Conservation (phyloP, 2,797 vertebrate species). For the Amazona ochrocephala region DNA sequence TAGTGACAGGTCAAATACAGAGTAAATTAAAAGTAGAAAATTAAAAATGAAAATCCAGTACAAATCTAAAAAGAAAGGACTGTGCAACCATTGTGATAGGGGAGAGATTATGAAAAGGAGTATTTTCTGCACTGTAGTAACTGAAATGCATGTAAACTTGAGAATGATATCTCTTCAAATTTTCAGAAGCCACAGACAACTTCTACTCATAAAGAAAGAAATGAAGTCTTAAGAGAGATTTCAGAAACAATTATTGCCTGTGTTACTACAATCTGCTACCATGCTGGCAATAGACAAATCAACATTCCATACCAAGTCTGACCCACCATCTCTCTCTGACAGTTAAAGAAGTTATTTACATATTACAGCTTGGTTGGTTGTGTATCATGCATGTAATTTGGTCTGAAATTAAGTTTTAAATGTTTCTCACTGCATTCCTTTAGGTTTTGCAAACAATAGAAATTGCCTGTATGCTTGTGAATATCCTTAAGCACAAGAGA, state of each 20-base stretch:
- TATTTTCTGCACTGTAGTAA: not conserved
- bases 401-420: not conserved
- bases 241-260: not conserved
- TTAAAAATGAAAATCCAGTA: not conserved
- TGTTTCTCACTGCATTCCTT: not conserved
- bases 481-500: not conserved
- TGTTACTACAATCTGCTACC: not conserved
- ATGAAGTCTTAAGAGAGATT: not conserved
- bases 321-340: not conserved
- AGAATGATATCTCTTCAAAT: not conserved
- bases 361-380: not conserved
- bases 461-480: not conserved
- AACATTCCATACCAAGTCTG: not conserved
- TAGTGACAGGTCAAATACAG: not conserved
- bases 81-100: not conserved
- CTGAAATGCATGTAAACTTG: not conserved
- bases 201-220: not conserved
- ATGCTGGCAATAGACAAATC: not conserved
- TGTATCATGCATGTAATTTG: not conserved
- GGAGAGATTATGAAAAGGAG: not conserved
- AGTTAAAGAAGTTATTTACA: not conserved
- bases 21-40: not conserved
- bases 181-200: not conserved
- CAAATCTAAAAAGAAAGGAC: not conserved
- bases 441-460: not conserved